These are phyloP conservation scores for Mamestra configurata DNA, from an alignment of 1,140 invertebrate species.

Conservation along the genomic window DNA sequence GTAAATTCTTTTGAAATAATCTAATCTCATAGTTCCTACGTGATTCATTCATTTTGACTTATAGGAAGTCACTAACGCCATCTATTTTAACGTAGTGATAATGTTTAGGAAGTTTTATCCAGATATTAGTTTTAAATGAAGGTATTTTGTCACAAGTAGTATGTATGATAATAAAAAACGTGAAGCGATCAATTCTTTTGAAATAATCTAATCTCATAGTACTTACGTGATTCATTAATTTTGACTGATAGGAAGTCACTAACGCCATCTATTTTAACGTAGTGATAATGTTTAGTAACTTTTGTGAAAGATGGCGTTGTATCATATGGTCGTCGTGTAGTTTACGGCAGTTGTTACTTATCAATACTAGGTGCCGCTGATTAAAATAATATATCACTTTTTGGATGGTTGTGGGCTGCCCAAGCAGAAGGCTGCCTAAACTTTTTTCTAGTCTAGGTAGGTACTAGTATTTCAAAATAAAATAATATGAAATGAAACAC, in stretches of 20 bases:
- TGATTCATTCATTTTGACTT: not conserved
- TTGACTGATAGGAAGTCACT: too few relatives aligned
- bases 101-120: too few relatives aligned
- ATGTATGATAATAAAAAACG: not conserved
- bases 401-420: too few relatives aligned
- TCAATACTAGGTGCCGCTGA: not conserved
- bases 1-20: not conserved
- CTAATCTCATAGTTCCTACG: not conserved
- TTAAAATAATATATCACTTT: too few relatives aligned
- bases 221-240: not conserved
- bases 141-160: too few relatives aligned
- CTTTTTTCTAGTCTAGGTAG: not conserved
- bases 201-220: not conserved
- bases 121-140: not conserved
- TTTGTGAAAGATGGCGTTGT: not conserved
- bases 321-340: too few relatives aligned
- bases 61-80: not conserved
- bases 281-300: not conserved
- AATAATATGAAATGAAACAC: slow-evolving; percentile 66
- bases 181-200: not conserved
- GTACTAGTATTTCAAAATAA: not conserved
- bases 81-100: not conserved
- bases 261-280: not conserved
- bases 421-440: too few relatives aligned
- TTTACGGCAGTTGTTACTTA: not conserved